Conservation (phyloP, 2,888 invertebrate species). For the Rutpela maculata region DNA sequence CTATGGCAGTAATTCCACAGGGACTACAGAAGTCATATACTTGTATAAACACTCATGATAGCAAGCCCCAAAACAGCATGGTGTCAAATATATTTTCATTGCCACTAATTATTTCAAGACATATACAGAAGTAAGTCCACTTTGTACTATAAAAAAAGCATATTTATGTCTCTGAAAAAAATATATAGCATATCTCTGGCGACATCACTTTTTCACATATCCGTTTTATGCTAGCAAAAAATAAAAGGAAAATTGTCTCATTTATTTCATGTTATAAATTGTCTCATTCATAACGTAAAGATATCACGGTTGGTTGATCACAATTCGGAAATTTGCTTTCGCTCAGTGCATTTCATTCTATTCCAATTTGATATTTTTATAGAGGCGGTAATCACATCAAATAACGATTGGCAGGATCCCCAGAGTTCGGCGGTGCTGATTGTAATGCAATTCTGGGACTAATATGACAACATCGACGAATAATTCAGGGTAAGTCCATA, state of each 20-base stretch:
- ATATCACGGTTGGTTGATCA: slow-evolving; percentile 55
- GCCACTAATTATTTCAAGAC: no score
- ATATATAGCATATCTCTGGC: not conserved
- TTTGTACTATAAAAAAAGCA: not conserved
- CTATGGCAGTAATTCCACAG: no score
- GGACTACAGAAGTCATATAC: no score
- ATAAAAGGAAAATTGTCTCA: slow-evolving; percentile 50
- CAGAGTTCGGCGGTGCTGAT: slow-evolving; percentile 59
- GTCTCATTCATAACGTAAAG: slow-evolving; percentile 53
- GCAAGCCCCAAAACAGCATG: no score
- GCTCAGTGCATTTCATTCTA: slow-evolving; percentile 50
- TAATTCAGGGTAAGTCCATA: slow-evolving; percentile 41
- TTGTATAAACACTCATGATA: no score
- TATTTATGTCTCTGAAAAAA: not conserved
- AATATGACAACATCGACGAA: slow-evolving; percentile 58
- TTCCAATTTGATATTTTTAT: slow-evolving; percentile 60
- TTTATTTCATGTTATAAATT: slow-evolving; percentile 39
- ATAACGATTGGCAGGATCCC: slow-evolving; percentile 63
- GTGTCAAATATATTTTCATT: no score
- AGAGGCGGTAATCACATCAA: slow-evolving; percentile 63
- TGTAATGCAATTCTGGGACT: slow-evolving; percentile 62
- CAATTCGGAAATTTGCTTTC: slow-evolving; percentile 54
- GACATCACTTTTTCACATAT: slow-evolving; percentile 9
- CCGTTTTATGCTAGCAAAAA: slow-evolving; percentile 37
- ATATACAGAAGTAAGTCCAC: no score